phyloP scores from a whole-genome alignment of 2,888 invertebrate species.

The Spodoptera littoralis region DNA sequence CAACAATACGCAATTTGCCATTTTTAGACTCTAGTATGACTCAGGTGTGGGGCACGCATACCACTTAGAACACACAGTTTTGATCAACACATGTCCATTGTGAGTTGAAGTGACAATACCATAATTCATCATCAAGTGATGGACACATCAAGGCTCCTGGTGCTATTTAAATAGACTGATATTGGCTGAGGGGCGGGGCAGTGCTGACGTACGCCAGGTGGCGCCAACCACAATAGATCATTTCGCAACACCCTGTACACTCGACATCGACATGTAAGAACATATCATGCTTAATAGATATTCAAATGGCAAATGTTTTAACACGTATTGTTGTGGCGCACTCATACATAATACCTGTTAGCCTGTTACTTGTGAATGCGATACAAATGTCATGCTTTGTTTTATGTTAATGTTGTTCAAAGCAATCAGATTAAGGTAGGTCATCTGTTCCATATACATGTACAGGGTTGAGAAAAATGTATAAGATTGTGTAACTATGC shows the following conservation, averaged over 20 bases:
- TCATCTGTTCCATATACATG: slow-evolving; percentile 13
- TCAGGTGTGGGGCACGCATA: slow-evolving; percentile 58
- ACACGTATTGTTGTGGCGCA: slow-evolving; percentile 42
- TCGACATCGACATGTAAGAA: slow-evolving; percentile 63
- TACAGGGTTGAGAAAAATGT: slow-evolving; percentile 10
- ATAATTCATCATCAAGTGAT: slow-evolving; percentile 69
- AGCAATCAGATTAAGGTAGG: slow-evolving; percentile 35
- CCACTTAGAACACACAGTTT: slow-evolving; percentile 12
- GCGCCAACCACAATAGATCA: slow-evolving; percentile 65
- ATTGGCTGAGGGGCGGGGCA: slow-evolving; percentile 44
- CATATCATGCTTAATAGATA: slow-evolving; percentile 53
- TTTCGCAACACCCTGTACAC: slow-evolving; percentile 71
- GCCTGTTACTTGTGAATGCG: slow-evolving; percentile 31
- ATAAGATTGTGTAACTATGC: slow-evolving; percentile 4
- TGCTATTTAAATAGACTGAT: slow-evolving; percentile 41
- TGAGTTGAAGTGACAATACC: slow-evolving; percentile 58
- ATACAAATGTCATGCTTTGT: slow-evolving; percentile 46
- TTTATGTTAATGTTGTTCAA: slow-evolving; percentile 35
- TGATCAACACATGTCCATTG: slow-evolving; percentile 8
- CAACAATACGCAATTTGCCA: slow-evolving; percentile 12
- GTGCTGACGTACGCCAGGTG: slow-evolving; percentile 40
- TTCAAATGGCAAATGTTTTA: slow-evolving; percentile 62
- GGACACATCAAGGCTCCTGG: slow-evolving; percentile 77
- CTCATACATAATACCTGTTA: slow-evolving; percentile 32
- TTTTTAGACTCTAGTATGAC: slow-evolving; percentile 29